phyloP scores from a whole-genome alignment of 2,888 invertebrate genomes.

The Galeopsomyia nigrocyanea region DNA sequence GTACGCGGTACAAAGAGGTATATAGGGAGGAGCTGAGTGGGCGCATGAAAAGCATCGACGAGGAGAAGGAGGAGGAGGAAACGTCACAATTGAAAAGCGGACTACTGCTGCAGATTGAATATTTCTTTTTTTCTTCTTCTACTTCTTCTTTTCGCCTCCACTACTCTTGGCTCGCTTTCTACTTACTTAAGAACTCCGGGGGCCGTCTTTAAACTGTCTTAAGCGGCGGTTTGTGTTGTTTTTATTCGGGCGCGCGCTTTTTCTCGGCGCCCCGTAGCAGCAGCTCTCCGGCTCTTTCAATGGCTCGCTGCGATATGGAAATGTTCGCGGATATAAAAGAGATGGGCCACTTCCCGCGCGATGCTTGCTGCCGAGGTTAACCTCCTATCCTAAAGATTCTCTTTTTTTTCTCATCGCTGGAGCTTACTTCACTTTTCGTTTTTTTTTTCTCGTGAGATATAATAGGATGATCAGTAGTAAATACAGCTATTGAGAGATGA shows the following conservation, averaged over 20 bases:
- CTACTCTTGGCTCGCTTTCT: constrained; percentile 20
- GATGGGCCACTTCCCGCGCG: constrained; percentile 19
- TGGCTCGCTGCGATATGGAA: constrained; percentile 20
- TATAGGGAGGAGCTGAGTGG: constrained; percentile 11
- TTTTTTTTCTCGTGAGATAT: too few relatives aligned
- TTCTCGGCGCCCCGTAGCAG: background rate
- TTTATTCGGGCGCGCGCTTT: background rate
- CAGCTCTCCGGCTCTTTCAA: too few relatives aligned
- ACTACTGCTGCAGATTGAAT: constrained; percentile 27
- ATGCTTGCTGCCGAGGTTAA: background rate
- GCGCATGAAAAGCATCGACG: constrained; percentile 13
- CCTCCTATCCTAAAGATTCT: too few relatives aligned
- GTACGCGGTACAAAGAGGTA: background rate
- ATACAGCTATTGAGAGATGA: too few relatives aligned
- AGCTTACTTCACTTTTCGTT: too few relatives aligned
- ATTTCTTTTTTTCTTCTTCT: constrained; percentile 23
- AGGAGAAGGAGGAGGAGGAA: background rate
- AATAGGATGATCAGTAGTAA: too few relatives aligned
- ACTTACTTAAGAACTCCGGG: constrained; percentile 42
- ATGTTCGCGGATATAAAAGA: constrained; percentile 24
- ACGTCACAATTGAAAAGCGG: constrained; percentile 42
- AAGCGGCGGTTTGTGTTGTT: constrained; percentile 38
- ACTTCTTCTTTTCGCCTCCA: constrained; percentile 6
- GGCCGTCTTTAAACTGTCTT: constrained; percentile 38
- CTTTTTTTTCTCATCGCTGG: too few relatives aligned